Evolutionary conservation across 1,140 invertebrate genomes (phyloP).

Genomic region (Octopus bimaculoides): DNA sequence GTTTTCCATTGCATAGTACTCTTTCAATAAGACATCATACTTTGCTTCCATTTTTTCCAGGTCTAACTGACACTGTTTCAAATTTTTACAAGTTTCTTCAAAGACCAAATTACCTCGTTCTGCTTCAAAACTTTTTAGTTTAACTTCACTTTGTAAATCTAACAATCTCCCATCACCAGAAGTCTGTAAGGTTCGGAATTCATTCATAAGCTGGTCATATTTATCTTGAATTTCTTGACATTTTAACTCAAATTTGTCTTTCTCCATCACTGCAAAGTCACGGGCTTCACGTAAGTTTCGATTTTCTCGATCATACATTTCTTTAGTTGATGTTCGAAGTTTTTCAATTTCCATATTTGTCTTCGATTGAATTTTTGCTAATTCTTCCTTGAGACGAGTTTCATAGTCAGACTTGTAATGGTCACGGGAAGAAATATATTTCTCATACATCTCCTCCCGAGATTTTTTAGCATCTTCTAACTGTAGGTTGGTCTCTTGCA

Average conservation of each 20-base stretch:
- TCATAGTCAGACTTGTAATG: constrained; percentile 58
- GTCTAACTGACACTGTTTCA: constrained; percentile 50
- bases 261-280: constrained; percentile 53
- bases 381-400: constrained; percentile 52
- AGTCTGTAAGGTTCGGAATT: constrained; percentile 50
- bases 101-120: constrained; percentile 52
- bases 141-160: constrained; percentile 52
- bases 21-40: constrained; percentile 54
- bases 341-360: constrained; percentile 56
- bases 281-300: constrained; percentile 55
- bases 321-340: constrained; percentile 50
- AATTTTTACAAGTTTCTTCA: constrained; percentile 52
- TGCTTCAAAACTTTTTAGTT: constrained; percentile 54
- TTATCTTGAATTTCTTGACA: constrained; percentile 48
- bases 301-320: constrained; percentile 58
- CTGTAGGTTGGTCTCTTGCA: constrained; percentile 41
- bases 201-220: constrained; percentile 52
- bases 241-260: constrained; percentile 37
- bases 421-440: constrained; percentile 57
- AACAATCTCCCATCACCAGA: constrained; percentile 44
- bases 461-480: constrained; percentile 53
- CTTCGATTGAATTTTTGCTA: constrained; percentile 49
- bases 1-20: constrained; percentile 53
- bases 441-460: constrained; percentile 58
- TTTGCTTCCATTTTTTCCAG: constrained; percentile 57